A percentile compares a stretch with the other conserved stretches of the same genome.
These are phyloP conservation scores for Amphilophus citrinellus DNA, from an alignment of 2,113 vertebrate species.

Conservation along the genomic window DNA sequence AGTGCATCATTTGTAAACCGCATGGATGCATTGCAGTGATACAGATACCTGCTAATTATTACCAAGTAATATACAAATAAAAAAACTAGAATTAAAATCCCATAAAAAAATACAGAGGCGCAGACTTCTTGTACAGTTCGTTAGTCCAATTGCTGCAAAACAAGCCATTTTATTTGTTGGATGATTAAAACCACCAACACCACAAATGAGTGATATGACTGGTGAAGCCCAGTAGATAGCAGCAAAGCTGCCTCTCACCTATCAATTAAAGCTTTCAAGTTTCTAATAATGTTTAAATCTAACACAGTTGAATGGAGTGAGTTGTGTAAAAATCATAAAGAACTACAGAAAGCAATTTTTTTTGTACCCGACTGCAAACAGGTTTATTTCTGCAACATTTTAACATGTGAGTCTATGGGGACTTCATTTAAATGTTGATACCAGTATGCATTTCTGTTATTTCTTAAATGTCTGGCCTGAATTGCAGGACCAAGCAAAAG, in stretches of 20 bases:
- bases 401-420: not conserved
- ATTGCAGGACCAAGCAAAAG: too few species aligned
- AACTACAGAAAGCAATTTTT: too few species aligned
- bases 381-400: not conserved
- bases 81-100: too few species aligned
- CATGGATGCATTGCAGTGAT: not conserved
- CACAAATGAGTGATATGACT: not conserved
- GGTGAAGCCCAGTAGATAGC: not conserved
- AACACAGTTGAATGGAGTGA: too few species aligned
- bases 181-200: not conserved
- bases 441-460: too few species aligned
- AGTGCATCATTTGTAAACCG: rapidly evolving
- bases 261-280: too few species aligned
- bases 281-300: too few species aligned
- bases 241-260: not conserved
- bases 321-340: too few species aligned
- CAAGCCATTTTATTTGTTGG: not conserved
- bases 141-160: not conserved
- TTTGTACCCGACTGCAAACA: too few species aligned
- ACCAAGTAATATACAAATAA: not conserved
- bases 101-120: too few species aligned
- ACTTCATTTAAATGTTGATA: too few species aligned
- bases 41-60: rapidly evolving
- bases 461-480: too few species aligned
- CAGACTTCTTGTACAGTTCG: not conserved